Conservation (phyloP, 2,797 vertebrate genomes). For the Loriculus beryllinus region DNA sequence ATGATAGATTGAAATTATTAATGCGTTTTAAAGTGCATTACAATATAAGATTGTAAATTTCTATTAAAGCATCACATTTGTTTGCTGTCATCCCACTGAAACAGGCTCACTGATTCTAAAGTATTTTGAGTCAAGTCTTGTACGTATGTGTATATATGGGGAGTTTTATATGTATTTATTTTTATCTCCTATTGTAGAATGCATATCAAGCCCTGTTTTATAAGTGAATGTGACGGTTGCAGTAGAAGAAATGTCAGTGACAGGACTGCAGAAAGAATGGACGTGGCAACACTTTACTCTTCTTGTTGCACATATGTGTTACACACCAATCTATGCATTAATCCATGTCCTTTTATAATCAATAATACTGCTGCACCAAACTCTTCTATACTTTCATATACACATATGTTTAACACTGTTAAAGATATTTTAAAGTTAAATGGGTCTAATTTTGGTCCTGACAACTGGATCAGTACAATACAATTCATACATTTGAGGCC, state of each 20-base stretch:
- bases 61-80: not conserved
- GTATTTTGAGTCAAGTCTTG: not conserved
- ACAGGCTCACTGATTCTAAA: not conserved
- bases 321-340: not conserved
- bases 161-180: not conserved
- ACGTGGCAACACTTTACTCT: not conserved
- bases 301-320: fast-evolving
- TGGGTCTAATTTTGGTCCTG: not conserved
- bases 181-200: not conserved
- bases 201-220: not conserved
- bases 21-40: not conserved
- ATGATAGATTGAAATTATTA: not conserved
- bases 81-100: not conserved
- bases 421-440: not conserved
- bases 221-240: not conserved
- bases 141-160: too few species aligned
- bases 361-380: not conserved
- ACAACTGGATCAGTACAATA: not conserved
- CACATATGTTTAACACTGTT: not conserved
- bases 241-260: not conserved
- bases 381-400: not conserved
- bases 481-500: not conserved
- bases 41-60: not conserved
- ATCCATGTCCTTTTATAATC: not conserved
- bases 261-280: not conserved